Conservation (phyloP, 1,140 invertebrate species). For the Cepaea nemoralis region DNA sequence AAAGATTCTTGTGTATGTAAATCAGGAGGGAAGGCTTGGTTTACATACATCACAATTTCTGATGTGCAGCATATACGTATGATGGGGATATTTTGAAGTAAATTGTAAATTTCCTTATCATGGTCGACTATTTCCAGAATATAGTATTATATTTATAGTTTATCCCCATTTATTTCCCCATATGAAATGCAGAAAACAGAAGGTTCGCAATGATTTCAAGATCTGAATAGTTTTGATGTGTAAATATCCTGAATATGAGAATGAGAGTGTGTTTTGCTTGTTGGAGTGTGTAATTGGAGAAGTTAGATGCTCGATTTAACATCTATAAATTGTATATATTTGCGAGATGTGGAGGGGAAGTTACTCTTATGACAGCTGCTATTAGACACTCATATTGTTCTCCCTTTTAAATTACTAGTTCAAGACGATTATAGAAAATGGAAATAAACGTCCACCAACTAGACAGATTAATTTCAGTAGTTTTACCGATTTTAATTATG, state of each 20-base stretch:
- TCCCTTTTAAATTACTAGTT: too few relatives aligned
- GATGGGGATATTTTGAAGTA: too few relatives aligned
- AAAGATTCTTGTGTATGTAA: neutral
- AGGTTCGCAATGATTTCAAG: neutral
- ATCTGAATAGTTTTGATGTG: neutral
- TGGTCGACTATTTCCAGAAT: neutral
- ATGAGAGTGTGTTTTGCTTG: neutral
- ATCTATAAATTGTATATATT: neutral
- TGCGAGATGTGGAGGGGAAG: neutral
- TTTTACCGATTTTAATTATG: too few relatives aligned
- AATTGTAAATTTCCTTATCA: too few relatives aligned
- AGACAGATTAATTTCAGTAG: too few relatives aligned
- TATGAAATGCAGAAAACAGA: neutral
- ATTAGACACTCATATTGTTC: too few relatives aligned
- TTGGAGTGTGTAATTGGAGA: neutral
- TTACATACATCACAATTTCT: neutral
- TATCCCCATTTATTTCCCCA: neutral
- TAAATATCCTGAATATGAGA: neutral
- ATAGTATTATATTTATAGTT: neutral
- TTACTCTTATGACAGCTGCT: too few relatives aligned
- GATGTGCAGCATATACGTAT: neutral
- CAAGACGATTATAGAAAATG: too few relatives aligned
- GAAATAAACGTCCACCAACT: too few relatives aligned
- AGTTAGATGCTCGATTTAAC: neutral
- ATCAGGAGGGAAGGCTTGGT: constrained; percentile 8